Conservation (phyloP, 2,113 vertebrate genomes). For the Choloepus hoffmanni region DNA sequence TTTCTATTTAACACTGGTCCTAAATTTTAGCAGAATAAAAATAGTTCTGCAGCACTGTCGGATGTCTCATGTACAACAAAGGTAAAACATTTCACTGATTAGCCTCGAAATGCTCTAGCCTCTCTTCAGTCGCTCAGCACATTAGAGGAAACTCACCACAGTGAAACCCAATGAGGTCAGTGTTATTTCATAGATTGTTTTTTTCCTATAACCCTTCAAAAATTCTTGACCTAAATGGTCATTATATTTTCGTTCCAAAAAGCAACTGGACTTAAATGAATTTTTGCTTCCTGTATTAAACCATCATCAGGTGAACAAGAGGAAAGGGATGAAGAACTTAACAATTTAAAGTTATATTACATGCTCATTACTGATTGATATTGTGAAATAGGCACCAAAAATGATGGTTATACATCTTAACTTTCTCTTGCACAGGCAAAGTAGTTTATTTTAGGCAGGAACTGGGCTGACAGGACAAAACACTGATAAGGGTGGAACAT, state of each 20-base stretch:
- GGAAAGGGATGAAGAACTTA: neutral
- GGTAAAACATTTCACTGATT: neutral
- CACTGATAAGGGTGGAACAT: conserved; percentile 10
- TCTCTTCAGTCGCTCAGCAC: neutral
- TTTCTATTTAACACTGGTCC: conserved; percentile 23
- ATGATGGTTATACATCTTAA: neutral
- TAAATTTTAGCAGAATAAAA: conserved; percentile 62
- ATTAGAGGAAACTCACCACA: neutral
- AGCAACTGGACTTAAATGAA: conserved; percentile 9
- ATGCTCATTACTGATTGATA: neutral
- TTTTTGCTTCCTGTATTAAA: neutral
- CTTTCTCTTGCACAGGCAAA: neutral
- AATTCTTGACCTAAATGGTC: neutral
- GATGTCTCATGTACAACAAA: neutral
- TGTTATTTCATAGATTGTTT: neutral
- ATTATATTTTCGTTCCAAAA: conserved; percentile 47
- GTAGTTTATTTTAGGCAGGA: conserved; percentile 14
- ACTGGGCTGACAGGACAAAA: neutral
- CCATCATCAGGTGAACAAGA: neutral
- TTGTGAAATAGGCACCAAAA: neutral
- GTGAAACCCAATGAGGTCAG: neutral
- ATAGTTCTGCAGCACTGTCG: neutral
- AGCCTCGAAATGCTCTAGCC: neutral
- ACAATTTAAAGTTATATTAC: neutral
- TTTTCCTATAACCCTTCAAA: neutral